phyloP scores from a whole-genome alignment of 1,140 invertebrate genomes.

The Stegodyphus dumicola region DNA sequence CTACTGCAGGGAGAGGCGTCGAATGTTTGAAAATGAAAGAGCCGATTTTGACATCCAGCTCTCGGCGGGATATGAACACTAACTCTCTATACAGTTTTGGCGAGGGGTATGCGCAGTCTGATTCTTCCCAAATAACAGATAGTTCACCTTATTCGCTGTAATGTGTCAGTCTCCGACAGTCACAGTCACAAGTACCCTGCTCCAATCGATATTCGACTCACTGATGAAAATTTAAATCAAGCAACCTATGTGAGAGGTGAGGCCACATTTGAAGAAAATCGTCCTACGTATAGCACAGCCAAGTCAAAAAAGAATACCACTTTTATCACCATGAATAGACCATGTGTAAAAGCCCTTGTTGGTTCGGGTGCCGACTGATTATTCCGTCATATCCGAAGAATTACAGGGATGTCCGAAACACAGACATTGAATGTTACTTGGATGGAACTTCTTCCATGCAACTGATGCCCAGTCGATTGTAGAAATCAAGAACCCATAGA shows the following conservation, averaged over 20 bases:
- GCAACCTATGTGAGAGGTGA: not conserved
- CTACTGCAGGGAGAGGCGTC: slow-evolving; percentile 3
- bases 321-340: not conserved
- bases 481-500: too few relatives aligned
- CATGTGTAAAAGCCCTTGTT: not conserved
- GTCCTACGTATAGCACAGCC: not conserved
- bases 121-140: too few relatives aligned
- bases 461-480: too few relatives aligned
- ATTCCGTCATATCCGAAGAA: not conserved
- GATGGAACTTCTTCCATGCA: too few relatives aligned
- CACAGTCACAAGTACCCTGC: not conserved
- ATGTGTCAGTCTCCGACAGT: too few relatives aligned
- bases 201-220: not conserved
- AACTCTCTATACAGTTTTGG: too few relatives aligned
- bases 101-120: too few relatives aligned
- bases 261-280: not conserved
- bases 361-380: not conserved
- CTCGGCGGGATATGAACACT: not conserved
- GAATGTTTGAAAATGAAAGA: not conserved
- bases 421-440: too few relatives aligned
- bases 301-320: not conserved
- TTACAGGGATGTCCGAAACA: not conserved
- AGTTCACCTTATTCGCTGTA: too few relatives aligned
- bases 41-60: not conserved
- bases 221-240: not conserved